Evolutionary conservation across 2,888 invertebrate genomes (phyloP), one percentile per base, ranked within the genome.

Genomic region (Dioctria linearis): DNA sequence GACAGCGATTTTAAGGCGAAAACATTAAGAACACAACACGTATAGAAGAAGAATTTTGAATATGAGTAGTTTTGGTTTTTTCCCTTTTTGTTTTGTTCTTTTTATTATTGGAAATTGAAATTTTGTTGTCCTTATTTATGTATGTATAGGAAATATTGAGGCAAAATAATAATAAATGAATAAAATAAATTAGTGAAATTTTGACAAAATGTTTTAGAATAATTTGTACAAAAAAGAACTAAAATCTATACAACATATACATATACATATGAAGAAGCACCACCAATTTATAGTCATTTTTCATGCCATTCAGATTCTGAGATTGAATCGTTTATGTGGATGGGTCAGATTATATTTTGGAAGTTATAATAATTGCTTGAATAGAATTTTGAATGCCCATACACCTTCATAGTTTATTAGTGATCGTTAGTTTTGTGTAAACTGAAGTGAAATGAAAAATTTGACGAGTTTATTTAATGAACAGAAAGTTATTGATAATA

Each of bases 1-100:
- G 73, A 73, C 73, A 73, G 59, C 73, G 59, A 73, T 73, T 73
- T 73, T 73, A 73, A 73, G 73, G 73, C 73, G 25, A 25, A 73
- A 57, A 73, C 59, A 73, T 54, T 73, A 73, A 73, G 8, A 73
- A 73, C 73, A 73, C 73, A 73, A 73, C 59, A 73, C 57, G 43
- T 59, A 73, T 57, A 73, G 57, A 51, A 57, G 54, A n/a, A 54
- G n/a, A 54, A 54, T 54, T 11, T 54, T 4, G 11, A 54, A 11
- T 8, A 1, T 54, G 8, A 54, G 54, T 54, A 11, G 25, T 25
- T 25, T 25, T 25, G 25, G 25, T 25, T 25, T 25, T 0, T 25
- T 25, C 2, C 25, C 25, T 25, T 25, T 25, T 25, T 25, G 25
- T 25, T 25, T 25, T 25, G 0, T 25, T 25, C 25, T 25, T 25